Conservation (phyloP, 2,113 vertebrate species). For the Mesitornis unicolor region DNA sequence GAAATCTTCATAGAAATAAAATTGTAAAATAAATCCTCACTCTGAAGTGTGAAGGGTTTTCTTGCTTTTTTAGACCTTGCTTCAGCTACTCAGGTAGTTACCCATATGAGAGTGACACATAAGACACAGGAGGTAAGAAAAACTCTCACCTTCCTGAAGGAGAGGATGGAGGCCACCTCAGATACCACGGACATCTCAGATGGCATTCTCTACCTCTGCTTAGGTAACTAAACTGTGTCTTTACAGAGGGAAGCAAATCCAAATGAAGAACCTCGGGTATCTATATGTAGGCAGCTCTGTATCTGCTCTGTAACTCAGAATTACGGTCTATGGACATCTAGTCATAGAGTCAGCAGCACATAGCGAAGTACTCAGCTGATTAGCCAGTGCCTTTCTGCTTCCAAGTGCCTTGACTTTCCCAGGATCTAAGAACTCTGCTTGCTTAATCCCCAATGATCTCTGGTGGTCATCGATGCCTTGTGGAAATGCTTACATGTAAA, state of each 20-base stretch:
- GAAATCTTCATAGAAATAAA: neutral
- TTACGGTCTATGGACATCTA: neutral
- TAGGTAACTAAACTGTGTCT: neutral
- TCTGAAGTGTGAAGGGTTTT: neutral
- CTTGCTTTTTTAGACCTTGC: neutral
- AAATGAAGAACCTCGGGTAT: neutral
- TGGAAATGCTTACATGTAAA: neutral
- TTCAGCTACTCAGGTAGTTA: neutral
- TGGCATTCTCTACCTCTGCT: neutral
- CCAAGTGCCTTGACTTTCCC: neutral
- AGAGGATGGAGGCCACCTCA: neutral
- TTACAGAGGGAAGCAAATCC: neutral
- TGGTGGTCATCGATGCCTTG: neutral
- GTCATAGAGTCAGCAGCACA: neutral
- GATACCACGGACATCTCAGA: neutral
- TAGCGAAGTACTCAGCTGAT: too few relatives aligned
- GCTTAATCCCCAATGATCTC: neutral
- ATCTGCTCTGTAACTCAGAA: neutral
- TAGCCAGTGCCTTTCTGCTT: neutral
- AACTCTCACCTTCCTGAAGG: neutral
- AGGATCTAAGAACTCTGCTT: neutral
- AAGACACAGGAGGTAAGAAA: neutral
- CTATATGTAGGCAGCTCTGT: rapidly evolving
- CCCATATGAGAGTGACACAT: rapidly evolving
- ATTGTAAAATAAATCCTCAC: neutral